Evolutionary conservation across 2,888 invertebrate species (phyloP), one percentile per base, ranked within the genome.

Genomic region (Apotomis betuletana): DNA sequence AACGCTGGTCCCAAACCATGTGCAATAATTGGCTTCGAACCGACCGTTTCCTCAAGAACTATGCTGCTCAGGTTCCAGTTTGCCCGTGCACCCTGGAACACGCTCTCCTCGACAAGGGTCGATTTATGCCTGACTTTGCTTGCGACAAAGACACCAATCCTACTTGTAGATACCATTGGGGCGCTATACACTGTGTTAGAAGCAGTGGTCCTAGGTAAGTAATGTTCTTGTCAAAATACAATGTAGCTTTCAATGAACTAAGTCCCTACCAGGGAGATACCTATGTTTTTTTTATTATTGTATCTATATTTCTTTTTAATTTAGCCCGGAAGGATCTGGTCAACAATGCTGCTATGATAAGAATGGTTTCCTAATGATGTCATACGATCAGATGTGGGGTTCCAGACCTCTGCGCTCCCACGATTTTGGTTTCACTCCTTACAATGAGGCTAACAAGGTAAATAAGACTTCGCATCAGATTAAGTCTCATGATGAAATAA

Each of bases 281-380:
- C 41, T 41, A 0, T 41, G 0, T 41, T 41, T 63, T n/a, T n/a
- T 36, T 27, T 41, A 38, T 64, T 51, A 55, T 76, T 36, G 9
- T 27, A 57, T 57, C 27, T 36, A 3, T 57, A 4, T 10, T 27
- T 27, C 61, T 62, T 49, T 63, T n/a, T 73, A 73, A 83, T 85
- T 61, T 80, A 98, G 98, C 74, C 87, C 96, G 72, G 97, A 98
- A 88, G 98, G 98, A 44, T 96, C 97, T 0, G 99, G 99, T 68
- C 99, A 99, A 84, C 98, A 99, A 84, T 99, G 99, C 82, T 99
- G 99, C 86, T 99, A 99, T 86, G 98, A 99, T 87, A 97, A 97
- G 83, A 96, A 97, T 79, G 96, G 96, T 3, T 97, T 96, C 88
- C 94, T 99, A 36, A 97, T 99, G 97, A 94, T 99, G 88, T 97